Conservation (phyloP, 2,888 invertebrate species). For the Crepidodera aurea region DNA sequence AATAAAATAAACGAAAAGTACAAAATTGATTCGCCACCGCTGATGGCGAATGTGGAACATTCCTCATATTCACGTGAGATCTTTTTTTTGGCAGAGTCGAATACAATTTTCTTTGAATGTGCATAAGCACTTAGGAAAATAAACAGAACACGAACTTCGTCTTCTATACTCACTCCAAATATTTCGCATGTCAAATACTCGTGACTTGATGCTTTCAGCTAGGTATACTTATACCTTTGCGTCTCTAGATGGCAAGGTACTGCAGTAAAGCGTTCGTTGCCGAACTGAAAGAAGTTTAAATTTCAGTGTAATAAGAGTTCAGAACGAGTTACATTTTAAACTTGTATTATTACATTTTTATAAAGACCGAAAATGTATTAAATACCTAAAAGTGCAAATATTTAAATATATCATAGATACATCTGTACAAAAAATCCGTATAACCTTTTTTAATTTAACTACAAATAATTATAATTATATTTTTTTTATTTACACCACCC, state of each 20-base stretch:
- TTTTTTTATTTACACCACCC: too few species aligned
- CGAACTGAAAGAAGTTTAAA: background rate
- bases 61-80: conserved; percentile 6
- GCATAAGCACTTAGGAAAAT: conserved; percentile 35
- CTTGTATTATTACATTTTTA: too few species aligned
- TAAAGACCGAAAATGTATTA: too few species aligned
- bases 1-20: too few species aligned
- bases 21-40: background rate
- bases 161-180: conserved; percentile 23
- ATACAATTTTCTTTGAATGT: conserved; percentile 33
- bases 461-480: too few species aligned
- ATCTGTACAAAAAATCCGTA: too few species aligned
- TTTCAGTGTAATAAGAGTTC: background rate
- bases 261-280: background rate
- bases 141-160: conserved; percentile 35
- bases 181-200: conserved; percentile 23
- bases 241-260: background rate
- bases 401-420: too few species aligned
- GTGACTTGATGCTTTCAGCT: conserved; percentile 10
- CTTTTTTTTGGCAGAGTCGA: conserved; percentile 20
- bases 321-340: too few species aligned
- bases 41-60: background rate
- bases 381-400: too few species aligned
- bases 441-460: too few species aligned
- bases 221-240: conserved; percentile 4